These are phyloP conservation scores for Belonocnema kinseyi DNA, from an alignment of 1,140 invertebrate genomes.

Conservation along the genomic window DNA sequence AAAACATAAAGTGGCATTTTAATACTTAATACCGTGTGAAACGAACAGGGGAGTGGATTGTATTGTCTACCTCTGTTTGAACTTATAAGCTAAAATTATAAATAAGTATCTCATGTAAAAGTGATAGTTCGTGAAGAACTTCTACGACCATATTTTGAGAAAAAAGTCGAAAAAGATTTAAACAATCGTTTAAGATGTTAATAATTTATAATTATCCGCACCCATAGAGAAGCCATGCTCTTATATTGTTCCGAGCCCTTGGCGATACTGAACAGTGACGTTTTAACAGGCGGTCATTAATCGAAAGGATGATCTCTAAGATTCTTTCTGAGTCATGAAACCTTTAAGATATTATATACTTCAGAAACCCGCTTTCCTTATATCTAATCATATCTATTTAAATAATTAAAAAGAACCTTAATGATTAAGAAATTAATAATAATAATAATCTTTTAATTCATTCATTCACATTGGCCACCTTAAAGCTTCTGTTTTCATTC, in stretches of 20 bases:
- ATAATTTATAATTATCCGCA: slow-evolving; percentile 13
- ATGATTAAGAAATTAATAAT: not conserved
- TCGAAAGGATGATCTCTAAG: slow-evolving; percentile 4
- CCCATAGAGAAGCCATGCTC: slow-evolving; percentile 2
- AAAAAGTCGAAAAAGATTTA: not conserved
- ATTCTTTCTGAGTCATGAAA: not conserved
- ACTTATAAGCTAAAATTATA: no score
- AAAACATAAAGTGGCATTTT: no score
- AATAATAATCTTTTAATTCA: no score
- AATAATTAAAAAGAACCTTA: not conserved
- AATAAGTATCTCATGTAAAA: no score
- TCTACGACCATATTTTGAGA: not conserved
- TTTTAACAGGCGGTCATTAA: slow-evolving; percentile 24
- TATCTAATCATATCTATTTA: not conserved
- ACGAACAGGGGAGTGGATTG: no score
- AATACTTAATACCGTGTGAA: no score
- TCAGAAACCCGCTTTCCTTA: not conserved
- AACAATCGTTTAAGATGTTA: slow-evolving; percentile 16
- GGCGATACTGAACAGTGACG: not conserved
- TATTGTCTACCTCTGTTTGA: no score
- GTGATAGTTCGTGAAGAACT: not conserved
- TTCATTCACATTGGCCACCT: no score
- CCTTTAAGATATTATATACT: not conserved
- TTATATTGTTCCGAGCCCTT: not conserved
- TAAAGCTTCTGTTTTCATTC: no score